Conservation (phyloP, 2,888 invertebrate genomes). For the Tenthredo livida region DNA sequence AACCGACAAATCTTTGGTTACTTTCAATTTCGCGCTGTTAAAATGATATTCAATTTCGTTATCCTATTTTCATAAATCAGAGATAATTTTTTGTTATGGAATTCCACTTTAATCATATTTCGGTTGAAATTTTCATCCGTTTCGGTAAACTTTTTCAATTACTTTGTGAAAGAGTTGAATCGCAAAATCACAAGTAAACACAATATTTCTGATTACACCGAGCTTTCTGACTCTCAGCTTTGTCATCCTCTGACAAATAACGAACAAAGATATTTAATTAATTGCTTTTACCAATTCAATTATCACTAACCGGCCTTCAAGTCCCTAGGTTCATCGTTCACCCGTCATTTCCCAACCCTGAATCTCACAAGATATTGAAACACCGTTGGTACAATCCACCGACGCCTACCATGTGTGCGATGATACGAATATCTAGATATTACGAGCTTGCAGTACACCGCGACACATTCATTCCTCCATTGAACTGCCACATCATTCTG, state of each 20-base stretch:
- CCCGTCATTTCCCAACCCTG: neutral
- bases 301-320: neutral
- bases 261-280: constrained; percentile 1
- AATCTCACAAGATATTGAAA: neutral
- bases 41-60: neutral
- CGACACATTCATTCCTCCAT: neutral
- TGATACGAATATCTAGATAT: neutral
- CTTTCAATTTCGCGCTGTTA: neutral
- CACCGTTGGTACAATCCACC: neutral
- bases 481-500: neutral
- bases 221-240: neutral
- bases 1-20: neutral
- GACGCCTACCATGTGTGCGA: neutral
- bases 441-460: neutral
- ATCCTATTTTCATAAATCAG: neutral
- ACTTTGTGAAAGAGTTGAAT: neutral
- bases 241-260: neutral
- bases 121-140: neutral
- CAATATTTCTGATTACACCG: neutral
- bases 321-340: neutral
- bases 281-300: neutral
- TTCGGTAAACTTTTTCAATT: neutral
- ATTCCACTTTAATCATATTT: neutral
- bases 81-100: neutral
- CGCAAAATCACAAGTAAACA: neutral